These are phyloP conservation scores for Eufriesea mexicana DNA, from an alignment of 1,140 invertebrate species.

Conservation along the genomic window DNA sequence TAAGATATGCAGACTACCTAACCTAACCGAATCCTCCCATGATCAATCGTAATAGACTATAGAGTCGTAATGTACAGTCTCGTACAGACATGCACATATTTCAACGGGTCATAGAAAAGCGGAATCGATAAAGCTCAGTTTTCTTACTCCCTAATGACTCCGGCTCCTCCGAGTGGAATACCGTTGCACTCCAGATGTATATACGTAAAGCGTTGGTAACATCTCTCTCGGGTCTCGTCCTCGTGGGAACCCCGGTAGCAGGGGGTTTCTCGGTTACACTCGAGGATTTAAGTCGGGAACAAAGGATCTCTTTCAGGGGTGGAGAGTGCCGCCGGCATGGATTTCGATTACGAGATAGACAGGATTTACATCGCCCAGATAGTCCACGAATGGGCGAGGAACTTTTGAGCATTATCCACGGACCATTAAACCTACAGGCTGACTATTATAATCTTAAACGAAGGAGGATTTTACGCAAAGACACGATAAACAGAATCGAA, in stretches of 20 bases:
- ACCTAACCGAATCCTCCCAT: too few relatives aligned
- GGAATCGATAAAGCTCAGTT: slow-evolving; percentile 16
- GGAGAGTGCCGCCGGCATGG: slow-evolving; percentile 47
- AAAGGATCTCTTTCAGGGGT: slow-evolving; percentile 65
- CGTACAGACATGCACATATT: background rate
- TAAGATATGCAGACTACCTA: too few relatives aligned
- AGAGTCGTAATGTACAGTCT: background rate
- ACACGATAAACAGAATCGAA: background rate
- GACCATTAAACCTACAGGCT: slow-evolving; percentile 50
- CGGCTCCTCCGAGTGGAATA: background rate
- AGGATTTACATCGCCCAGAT: slow-evolving; percentile 64
- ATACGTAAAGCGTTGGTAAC: slow-evolving; percentile 52
- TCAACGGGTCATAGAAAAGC: background rate
- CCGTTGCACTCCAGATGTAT: background rate
- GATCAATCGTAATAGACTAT: too few relatives aligned
- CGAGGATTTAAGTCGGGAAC: slow-evolving; percentile 70
- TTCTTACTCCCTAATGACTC: slow-evolving; percentile 46
- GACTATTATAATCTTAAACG: slow-evolving; percentile 23
- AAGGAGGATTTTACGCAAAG: slow-evolving; percentile 4
- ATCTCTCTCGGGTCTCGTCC: slow-evolving; percentile 37
- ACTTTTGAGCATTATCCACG: slow-evolving; percentile 60
- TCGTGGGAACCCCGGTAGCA: slow-evolving; percentile 22
- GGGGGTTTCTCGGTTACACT: slow-evolving; percentile 68
- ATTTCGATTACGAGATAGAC: slow-evolving; percentile 70
- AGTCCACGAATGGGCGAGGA: slow-evolving; percentile 41